phyloP scores from a whole-genome alignment of 1,140 invertebrate genomes.

The Bombus huntii region DNA sequence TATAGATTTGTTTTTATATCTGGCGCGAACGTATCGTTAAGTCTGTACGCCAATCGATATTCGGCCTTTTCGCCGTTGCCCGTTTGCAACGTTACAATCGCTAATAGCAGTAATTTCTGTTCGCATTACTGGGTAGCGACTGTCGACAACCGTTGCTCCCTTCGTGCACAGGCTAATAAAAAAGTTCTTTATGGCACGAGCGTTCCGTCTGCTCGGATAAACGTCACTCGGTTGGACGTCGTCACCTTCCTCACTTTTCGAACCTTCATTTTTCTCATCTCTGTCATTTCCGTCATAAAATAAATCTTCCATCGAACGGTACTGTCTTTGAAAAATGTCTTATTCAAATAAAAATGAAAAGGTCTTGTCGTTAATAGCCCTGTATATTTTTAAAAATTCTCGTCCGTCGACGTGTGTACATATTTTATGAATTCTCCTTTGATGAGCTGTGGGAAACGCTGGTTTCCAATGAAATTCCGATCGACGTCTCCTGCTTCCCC shows the following conservation, averaged over 20 bases:
- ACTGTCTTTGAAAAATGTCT: neutral
- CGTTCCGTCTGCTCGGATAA: conserved; percentile 23
- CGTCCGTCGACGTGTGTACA: neutral
- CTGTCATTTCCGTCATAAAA: no score
- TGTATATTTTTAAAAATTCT: neutral
- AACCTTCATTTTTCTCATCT: neutral
- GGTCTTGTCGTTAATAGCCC: neutral
- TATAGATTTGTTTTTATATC: conserved; percentile 62
- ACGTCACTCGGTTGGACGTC: conserved; percentile 41
- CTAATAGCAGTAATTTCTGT: conserved; percentile 68
- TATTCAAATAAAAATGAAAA: neutral
- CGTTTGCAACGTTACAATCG: conserved; percentile 66
- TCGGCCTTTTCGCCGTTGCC: conserved; percentile 55
- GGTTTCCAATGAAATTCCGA: conserved; percentile 33
- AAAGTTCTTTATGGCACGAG: conserved; percentile 62
- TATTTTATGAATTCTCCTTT: neutral
- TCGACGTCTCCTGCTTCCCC: neutral
- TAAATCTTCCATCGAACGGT: neutral
- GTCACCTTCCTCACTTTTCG: neutral
- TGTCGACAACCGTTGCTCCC: conserved; percentile 54
- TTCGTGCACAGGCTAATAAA: conserved; percentile 55
- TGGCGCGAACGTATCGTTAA: conserved; percentile 52
- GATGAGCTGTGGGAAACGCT: conserved; percentile 31
- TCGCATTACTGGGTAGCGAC: conserved; percentile 46
- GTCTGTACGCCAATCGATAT: conserved; percentile 52